Conservation (phyloP, 2,888 invertebrate species). For the Phaonia tiefii region DNA sequence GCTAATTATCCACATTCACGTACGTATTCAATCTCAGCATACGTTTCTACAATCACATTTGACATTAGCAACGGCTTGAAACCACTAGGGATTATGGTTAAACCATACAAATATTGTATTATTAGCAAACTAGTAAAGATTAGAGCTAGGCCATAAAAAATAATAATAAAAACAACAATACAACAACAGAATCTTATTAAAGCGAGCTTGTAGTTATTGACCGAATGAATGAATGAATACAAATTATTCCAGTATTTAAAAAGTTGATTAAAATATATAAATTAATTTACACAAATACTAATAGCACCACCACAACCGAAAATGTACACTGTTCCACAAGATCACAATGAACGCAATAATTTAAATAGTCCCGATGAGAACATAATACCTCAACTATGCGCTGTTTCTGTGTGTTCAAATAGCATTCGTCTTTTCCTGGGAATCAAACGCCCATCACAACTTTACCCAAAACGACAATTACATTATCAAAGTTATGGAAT, state of each 20-base stretch:
- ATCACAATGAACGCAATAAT: constrained; percentile 21
- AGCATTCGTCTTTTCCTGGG: no score
- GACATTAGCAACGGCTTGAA: constrained; percentile 4
- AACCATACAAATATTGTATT: not conserved
- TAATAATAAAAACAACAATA: not conserved
- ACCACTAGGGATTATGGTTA: constrained; percentile 28
- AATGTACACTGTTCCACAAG: not conserved
- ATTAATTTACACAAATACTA: not conserved
- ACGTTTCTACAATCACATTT: not conserved
- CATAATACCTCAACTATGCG: not conserved
- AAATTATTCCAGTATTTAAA: not conserved
- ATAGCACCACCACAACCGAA: constrained; percentile 35
- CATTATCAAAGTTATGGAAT: no score
- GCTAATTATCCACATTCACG: not conserved
- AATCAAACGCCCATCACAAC: no score
- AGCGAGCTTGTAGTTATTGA: constrained; percentile 12
- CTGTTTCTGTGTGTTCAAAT: no score
- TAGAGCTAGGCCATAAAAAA: not conserved
- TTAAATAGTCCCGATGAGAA: constrained; percentile 62
- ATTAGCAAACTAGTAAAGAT: no score
- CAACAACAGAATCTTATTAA: not conserved
- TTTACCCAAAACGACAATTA: no score
- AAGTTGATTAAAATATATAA: no score
- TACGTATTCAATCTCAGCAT: constrained; percentile 3
- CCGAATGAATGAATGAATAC: not conserved